Evolutionary conservation across 2,113 vertebrate genomes (phyloP), one percentile per base, ranked within the genome.

Genomic region (Apteryx owenii): DNA sequence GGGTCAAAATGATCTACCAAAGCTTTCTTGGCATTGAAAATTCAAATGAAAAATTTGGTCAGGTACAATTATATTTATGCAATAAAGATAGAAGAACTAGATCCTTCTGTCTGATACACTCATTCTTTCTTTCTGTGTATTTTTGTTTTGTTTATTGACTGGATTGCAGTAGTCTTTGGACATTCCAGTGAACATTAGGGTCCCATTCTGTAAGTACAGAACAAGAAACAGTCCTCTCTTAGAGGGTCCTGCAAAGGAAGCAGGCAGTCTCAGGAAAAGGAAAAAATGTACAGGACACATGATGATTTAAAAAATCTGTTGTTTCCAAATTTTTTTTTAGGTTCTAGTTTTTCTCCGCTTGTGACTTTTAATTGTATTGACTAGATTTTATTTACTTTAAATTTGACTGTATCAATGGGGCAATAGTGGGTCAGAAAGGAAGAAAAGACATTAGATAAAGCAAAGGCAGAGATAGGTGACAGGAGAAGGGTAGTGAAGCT

Each of bases 1-100:
- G 89, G 86, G 88, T 90, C 90, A 95, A 90, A 92, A 82, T 48
- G 54, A 91, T 93, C 81, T 82, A 68, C 10, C 9, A 33, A 84
- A 75, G 1, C 54, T 93, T 82, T 38, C 42, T 72, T 91, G 94
- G 89, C 61, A 88, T 56, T 50, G 60, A 94, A 90, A 95, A 69
- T 18, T 11, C 1, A 0, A 89, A 92, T 58, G 66, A 97, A 93
- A 87, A 53, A 15, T n/a, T 71, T 61, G 12, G 6, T 85, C 33
- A 58, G 38, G 64, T 92, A n/a, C 70, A 38, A 48, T 79, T 71
- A 46, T 12, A 42, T 81, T 81, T 81, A 54, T 69, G 25, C 16
- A 86, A 23, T n/a, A 58, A 8, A 7, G 10, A 61, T 10, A 56
- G 36, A 78, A 81, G 28, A 94, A 62, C 5, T 25, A 53, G 42